Conservation (phyloP, 2,113 vertebrate species). For the Lonchura striata region DNA sequence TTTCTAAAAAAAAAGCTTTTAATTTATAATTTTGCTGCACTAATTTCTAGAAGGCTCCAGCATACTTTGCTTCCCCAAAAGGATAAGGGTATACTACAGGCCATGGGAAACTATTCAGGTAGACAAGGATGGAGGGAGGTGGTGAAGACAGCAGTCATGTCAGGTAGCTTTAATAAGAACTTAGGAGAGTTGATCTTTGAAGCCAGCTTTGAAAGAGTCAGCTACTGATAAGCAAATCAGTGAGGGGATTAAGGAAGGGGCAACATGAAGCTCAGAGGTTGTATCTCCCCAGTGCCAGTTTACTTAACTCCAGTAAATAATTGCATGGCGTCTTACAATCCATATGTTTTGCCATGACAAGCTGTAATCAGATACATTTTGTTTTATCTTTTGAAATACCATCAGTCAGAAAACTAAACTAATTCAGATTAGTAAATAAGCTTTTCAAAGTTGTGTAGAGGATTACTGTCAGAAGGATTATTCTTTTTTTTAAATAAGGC, state of each 20-base stretch:
- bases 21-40: not conserved
- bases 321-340: not conserved
- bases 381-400: not conserved
- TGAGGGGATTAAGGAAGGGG: not conserved
- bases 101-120: not conserved
- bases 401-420: slow-evolving; percentile 15
- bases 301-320: not conserved
- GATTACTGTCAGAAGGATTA: not conserved
- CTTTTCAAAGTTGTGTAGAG: not conserved
- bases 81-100: not conserved
- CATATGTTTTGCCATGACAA: not conserved
- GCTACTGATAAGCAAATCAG: not conserved
- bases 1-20: not conserved
- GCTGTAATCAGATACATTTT: not conserved
- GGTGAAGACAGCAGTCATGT: not conserved
- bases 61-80: not conserved
- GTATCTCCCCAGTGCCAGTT: not conserved
- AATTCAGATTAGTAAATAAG: not conserved
- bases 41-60: not conserved
- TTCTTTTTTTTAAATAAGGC: not conserved
- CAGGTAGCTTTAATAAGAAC: not conserved
- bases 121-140: not conserved
- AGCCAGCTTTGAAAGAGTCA: not conserved
- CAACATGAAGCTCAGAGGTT: not conserved
- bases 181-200: not conserved